Evolutionary conservation across 2,888 invertebrate species (phyloP).

Genomic region (Melanostoma scalare): DNA sequence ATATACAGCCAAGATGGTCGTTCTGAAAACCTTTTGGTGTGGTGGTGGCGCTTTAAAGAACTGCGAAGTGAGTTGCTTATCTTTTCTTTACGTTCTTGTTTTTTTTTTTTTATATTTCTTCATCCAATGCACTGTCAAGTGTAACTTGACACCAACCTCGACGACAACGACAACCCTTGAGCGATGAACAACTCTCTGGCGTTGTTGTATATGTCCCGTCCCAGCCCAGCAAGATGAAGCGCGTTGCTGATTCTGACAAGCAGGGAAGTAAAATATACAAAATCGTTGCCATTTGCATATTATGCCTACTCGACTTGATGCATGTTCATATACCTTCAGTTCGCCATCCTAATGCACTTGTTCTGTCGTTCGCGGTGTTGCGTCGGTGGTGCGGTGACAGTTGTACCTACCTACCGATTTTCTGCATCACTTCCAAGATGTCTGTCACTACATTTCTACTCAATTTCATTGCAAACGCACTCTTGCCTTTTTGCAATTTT

Average conservation of each 20-base stretch:
- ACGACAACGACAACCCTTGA: constrained; percentile 71
- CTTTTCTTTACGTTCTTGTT: constrained; percentile 26
- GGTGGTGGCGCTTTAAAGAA: constrained; percentile 63
- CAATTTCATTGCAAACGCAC: constrained; percentile 4
- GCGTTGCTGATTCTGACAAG: constrained; percentile 46
- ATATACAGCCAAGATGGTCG: constrained; percentile 63
- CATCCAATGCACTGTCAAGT: constrained; percentile 69
- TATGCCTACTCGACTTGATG: constrained; percentile 31
- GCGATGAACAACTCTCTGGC: constrained; percentile 38
- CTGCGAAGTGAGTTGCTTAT: constrained; percentile 41
- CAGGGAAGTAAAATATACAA: constrained; percentile 24
- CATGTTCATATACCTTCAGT: constrained; percentile 17
- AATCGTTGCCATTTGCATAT: constrained; percentile 70
- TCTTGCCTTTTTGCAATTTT: constrained; percentile 29
- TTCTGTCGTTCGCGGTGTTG: constrained; percentile 55
- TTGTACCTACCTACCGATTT: not conserved
- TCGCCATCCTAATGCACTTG: constrained; percentile 65
- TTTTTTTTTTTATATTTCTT: constrained; percentile 39
- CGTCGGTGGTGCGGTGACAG: constrained; percentile 25
- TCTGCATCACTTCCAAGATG: constrained; percentile 49
- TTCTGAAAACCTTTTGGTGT: constrained; percentile 9
- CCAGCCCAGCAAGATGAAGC: constrained; percentile 3
- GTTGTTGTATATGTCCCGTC: constrained; percentile 23
- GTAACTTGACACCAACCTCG: constrained; percentile 71
- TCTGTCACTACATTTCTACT: constrained; percentile 39